A percentile compares a stretch with the other conserved stretches of the same genome.
Conservation (phyloP, 2,113 vertebrate genomes). For the Saguinus midas region DNA sequence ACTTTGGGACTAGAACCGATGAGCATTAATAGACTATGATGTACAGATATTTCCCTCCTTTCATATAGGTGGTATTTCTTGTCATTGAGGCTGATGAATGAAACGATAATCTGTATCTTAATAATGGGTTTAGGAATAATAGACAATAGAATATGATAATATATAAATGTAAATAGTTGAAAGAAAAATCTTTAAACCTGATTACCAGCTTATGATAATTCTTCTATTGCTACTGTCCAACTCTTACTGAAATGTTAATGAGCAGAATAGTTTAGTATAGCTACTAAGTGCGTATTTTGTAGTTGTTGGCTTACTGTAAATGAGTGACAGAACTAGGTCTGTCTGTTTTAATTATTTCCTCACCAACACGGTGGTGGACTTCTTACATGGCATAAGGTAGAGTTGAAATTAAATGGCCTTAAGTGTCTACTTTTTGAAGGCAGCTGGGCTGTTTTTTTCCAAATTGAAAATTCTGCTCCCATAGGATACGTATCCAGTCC, state of each 20-base stretch:
- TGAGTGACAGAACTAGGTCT: slow-evolving; percentile 45
- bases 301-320: slow-evolving; percentile 26
- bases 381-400: background rate
- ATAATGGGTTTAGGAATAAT: background rate
- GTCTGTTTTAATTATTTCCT: background rate
- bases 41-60: background rate
- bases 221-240: background rate
- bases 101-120: background rate
- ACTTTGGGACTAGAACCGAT: background rate
- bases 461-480: background rate
- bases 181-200: background rate
- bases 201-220: background rate
- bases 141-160: background rate
- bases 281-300: background rate
- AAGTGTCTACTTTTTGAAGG: slow-evolving; percentile 39
- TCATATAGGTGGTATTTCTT: background rate
- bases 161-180: slow-evolving; percentile 24
- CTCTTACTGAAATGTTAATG: slow-evolving; percentile 25
- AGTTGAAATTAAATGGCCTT: slow-evolving; percentile 14
- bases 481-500: background rate
- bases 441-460: slow-evolving; percentile 1
- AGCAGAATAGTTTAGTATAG: background rate
- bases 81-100: background rate
- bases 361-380: background rate
- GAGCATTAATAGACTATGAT: background rate